These are phyloP conservation scores for Siniperca undulata DNA, from an alignment of 2,797 vertebrate genomes.

Conservation along the genomic window DNA sequence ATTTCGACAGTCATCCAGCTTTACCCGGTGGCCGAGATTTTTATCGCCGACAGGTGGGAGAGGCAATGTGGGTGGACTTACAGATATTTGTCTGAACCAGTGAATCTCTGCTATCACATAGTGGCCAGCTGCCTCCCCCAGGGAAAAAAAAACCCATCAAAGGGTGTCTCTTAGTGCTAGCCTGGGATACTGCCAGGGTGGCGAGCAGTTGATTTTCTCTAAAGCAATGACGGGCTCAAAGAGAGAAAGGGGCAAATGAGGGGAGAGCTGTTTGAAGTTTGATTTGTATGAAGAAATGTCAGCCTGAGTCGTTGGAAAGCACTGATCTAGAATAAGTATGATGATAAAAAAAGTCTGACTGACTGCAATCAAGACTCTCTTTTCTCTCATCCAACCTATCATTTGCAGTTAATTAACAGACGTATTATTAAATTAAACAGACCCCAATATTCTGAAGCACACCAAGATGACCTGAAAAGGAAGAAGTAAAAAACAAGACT, in stretches of 20 bases:
- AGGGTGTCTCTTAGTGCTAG: conserved; percentile 2
- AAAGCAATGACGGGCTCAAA: background rate
- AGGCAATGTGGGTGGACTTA: conserved; percentile 35
- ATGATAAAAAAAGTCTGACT: background rate
- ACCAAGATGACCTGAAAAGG: conserved; percentile 6
- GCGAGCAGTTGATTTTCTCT: conserved; percentile 4
- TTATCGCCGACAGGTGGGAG: conserved; percentile 6
- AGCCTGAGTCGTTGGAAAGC: background rate
- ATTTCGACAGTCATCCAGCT: conserved; percentile 10
- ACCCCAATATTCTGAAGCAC: background rate
- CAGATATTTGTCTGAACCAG: conserved; percentile 41
- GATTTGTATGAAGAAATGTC: conserved; percentile 1
- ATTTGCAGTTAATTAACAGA: background rate
- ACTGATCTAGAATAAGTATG: background rate
- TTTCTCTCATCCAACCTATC: background rate
- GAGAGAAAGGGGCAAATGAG: background rate
- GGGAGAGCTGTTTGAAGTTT: conserved; percentile 3
- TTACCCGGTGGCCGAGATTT: conserved; percentile 10
- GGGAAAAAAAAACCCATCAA: conserved; percentile 28
- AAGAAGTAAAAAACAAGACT: conserved; percentile 1
- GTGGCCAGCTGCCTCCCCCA: conserved; percentile 35
- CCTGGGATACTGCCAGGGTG: background rate
- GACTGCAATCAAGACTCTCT: background rate
- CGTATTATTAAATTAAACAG: background rate
- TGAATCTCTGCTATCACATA: conserved; percentile 34